Conservation (phyloP, 2,888 invertebrate species). For the Hermodice carunculata region DNA sequence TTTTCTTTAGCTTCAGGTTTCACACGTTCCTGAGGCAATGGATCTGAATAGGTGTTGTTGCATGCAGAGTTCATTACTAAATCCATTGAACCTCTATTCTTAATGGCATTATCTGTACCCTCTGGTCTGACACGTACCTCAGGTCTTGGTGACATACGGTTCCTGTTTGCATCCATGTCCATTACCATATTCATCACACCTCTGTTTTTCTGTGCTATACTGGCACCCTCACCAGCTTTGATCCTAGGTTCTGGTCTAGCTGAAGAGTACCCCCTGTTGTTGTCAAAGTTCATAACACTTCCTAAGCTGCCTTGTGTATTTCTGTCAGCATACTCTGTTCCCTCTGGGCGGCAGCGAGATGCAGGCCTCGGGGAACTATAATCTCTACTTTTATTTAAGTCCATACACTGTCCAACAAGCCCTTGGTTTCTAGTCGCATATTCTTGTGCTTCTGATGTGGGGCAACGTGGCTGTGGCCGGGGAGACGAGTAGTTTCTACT, state of each 20-base stretch:
- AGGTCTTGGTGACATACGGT: background rate
- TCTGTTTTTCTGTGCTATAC: background rate
- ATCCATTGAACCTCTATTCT: slow-evolving; percentile 24
- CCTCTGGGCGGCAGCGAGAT: slow-evolving; percentile 11
- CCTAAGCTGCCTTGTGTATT: slow-evolving; percentile 14
- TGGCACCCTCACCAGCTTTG: slow-evolving; percentile 1
- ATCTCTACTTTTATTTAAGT: slow-evolving; percentile 9
- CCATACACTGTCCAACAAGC: slow-evolving; percentile 8
- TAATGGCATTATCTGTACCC: slow-evolving; percentile 18
- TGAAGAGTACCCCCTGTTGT: slow-evolving; percentile 24
- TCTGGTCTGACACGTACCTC: slow-evolving; percentile 26
- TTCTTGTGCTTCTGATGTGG: slow-evolving; percentile 26
- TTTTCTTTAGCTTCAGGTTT: slow-evolving; percentile 12
- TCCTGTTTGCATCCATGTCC: slow-evolving; percentile 5
- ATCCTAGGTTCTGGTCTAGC: slow-evolving; percentile 16
- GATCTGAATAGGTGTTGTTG: background rate
- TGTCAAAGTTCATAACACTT: slow-evolving; percentile 4
- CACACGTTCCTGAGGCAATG: slow-evolving; percentile 5
- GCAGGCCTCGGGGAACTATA: slow-evolving; percentile 14
- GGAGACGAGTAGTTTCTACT: slow-evolving; percentile 23
- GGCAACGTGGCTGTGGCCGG: slow-evolving; percentile 14
- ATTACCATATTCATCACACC: slow-evolving; percentile 23
- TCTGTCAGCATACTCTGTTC: background rate
- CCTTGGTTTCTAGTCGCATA: slow-evolving; percentile 17
- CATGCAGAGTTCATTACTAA: slow-evolving; percentile 1